phyloP scores from a whole-genome alignment of 2,888 invertebrate genomes.

The Metopia argyrocephala region DNA sequence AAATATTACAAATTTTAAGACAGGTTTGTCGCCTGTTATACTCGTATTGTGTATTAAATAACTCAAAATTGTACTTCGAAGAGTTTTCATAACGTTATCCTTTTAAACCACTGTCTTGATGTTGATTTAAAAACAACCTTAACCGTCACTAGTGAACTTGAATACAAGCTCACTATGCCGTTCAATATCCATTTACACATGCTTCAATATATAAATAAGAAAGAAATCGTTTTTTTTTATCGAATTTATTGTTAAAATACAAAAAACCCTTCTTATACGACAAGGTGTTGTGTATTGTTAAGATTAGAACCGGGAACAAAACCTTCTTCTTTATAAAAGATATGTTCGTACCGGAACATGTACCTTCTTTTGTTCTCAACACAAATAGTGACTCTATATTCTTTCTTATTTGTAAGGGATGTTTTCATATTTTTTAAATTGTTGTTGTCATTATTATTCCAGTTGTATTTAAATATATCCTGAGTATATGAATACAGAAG shows the following conservation, averaged over 20 bases:
- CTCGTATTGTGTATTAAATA: too few species aligned
- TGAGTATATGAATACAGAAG: constrained; percentile 40
- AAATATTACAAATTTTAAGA: too few species aligned
- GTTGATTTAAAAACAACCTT: neutral
- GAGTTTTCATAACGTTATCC: too few species aligned
- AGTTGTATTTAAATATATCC: constrained; percentile 7
- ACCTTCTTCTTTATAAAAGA: neutral
- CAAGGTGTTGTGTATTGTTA: constrained; percentile 58
- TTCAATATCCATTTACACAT: neutral
- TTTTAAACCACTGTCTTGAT: neutral
- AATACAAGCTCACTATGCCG: neutral
- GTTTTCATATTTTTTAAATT: neutral
- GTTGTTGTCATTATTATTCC: constrained; percentile 1
- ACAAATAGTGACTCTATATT: neutral
- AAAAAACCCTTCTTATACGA: constrained; percentile 41
- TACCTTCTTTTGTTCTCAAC: constrained; percentile 17
- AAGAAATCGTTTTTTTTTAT: constrained; percentile 23
- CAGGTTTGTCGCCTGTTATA: too few species aligned
- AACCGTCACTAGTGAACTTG: neutral
- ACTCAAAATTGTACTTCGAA: too few species aligned
- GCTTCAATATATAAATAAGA: neutral
- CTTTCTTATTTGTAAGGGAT: neutral
- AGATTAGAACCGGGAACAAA: constrained; percentile 28
- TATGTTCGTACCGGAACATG: neutral
- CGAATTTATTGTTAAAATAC: constrained; percentile 41